phyloP scores from a whole-genome alignment of 2,888 invertebrate genomes.

The Tortricodes alternella region DNA sequence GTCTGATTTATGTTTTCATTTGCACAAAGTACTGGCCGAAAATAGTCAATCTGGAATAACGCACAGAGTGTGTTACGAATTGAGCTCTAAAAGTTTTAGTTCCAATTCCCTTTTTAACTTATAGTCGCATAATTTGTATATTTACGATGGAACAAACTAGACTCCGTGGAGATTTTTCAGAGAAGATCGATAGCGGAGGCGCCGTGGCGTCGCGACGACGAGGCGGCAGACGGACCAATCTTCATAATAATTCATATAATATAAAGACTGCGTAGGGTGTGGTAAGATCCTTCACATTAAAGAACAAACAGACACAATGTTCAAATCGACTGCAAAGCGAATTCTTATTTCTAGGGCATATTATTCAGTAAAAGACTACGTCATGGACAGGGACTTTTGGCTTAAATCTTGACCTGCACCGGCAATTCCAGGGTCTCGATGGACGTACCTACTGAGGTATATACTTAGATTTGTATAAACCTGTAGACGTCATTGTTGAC shows the following conservation, averaged over 20 bases:
- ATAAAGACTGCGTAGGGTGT: slow-evolving; percentile 3
- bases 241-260: slow-evolving; percentile 26
- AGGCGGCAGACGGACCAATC: slow-evolving; percentile 24
- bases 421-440: no score
- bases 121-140: neutral
- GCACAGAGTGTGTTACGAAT: neutral
- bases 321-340: no score
- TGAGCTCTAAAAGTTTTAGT: neutral
- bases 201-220: slow-evolving; percentile 19
- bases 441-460: no score
- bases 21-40: neutral
- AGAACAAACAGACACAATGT: no score
- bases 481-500: no score
- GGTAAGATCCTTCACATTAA: neutral
- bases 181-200: slow-evolving; percentile 10
- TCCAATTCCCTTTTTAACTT: neutral
- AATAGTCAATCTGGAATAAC: neutral
- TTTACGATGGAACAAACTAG: neutral
- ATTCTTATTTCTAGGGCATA: no score
- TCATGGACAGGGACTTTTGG: no score
- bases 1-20: slow-evolving; percentile 10
- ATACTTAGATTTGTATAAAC: no score
- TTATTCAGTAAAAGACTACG: no score
- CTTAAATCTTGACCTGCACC: no score
- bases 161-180: slow-evolving; percentile 11